Base-by-base conservation (phyloP, 2,113 vertebrate species). In the Pionites leucogaster region DNA sequence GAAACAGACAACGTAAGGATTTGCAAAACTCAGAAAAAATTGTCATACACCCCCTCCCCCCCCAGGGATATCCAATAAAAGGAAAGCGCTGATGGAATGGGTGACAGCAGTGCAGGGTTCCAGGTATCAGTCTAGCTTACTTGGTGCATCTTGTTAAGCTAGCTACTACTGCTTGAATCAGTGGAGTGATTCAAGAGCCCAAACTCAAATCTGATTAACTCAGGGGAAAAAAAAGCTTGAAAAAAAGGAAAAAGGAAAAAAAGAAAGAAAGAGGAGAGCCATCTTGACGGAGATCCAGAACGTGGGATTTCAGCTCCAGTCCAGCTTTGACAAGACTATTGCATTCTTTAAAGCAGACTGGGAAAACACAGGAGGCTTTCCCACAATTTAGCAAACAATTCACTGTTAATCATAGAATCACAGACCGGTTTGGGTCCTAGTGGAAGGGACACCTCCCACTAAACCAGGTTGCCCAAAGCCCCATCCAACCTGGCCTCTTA, bases 221-320 rank as follows among this genome's bases (percentile, higher is more conserved):
- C 39, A 59, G 31, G 29, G 4, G 13, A 4, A 11, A 29, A 18
- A 82, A 83, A 65, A 4, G 0, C 14, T 53, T 52, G 29, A 69
- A 59, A 37, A 24, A 84, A 50, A n/a, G 13, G 6, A 33, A 46
- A 72, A 28, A 39, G 17, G 18, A 53, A 46, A 25, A 23, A 71
- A 31, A 65, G 81, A 76, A 86, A 81, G 75, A 50, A 28, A 25
- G 68, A 31, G 65, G 81, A 76, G 87, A 82, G 79, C 82, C 96
- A 81, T 97, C 97, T 91, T 93, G 97, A 98, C 49, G 97, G 92
- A 98, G 98, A 98, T 98, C 98, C 98, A 98, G 98, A 96, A 98
- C 95, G 28, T 35, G 7, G 64, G 82, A 47, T 94, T 83, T 35
- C 50, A 79, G 81, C n/a, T 29, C 86, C 14, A 79, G 49, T 10